These are phyloP conservation scores for Diogma glabrata DNA, from an alignment of 2,888 invertebrate genomes.

Conservation along the genomic window DNA sequence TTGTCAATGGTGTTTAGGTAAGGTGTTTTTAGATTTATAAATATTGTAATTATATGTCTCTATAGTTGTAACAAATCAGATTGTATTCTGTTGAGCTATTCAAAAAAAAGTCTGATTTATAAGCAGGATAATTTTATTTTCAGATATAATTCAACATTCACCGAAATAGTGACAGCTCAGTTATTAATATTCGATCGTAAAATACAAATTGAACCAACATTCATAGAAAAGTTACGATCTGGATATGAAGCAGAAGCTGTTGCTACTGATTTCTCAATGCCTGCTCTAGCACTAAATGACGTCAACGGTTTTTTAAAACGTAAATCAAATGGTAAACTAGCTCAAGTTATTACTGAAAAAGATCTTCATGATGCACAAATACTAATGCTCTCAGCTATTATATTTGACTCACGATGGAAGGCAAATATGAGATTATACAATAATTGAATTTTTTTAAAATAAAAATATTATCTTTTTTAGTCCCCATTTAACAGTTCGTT, in stretches of 20 bases:
- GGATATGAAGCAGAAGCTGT: constrained; percentile 43
- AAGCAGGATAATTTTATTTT: constrained; percentile 7
- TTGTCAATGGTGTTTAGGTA: too few relatives aligned
- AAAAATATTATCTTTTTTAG: background rate
- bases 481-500: constrained; percentile 48
- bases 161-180: constrained; percentile 38
- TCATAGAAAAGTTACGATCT: constrained; percentile 26
- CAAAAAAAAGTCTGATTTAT: too few relatives aligned
- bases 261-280: constrained; percentile 44
- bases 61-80: too few relatives aligned
- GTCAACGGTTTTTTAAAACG: constrained; percentile 58
- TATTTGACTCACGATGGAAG: constrained; percentile 61
- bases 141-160: constrained; percentile 31
- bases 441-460: background rate
- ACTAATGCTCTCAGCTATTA: constrained; percentile 55
- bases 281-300: constrained; percentile 37
- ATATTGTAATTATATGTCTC: too few relatives aligned
- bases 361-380: constrained; percentile 41
- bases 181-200: constrained; percentile 37
- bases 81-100: too few relatives aligned
- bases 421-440: background rate
- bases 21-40: too few relatives aligned
- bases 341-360: constrained; percentile 46
- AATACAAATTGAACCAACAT: constrained; percentile 26
- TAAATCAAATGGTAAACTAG: constrained; percentile 56